Evolutionary conservation across 2,113 vertebrate genomes (phyloP), one percentile per base, ranked within the genome.

Genomic region (Antidorcas marsupialis): DNA sequence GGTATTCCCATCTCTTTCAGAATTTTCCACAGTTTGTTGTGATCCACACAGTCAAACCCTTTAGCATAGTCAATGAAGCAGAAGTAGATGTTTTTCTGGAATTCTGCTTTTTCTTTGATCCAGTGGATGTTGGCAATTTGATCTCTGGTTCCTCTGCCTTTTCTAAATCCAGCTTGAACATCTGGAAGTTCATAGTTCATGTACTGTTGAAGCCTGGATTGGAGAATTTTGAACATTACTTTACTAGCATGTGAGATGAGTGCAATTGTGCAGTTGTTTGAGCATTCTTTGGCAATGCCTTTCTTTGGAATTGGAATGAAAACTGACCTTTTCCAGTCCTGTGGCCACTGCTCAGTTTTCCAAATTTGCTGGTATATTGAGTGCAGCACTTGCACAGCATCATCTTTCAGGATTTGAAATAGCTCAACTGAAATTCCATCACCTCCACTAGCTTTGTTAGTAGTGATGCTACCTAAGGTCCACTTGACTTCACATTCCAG

Each of bases 241-340:
- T n/a, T 64, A 64, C 62, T 17, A n/a, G 62, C 0, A 0, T 64
- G 30, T 64, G 30, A 64, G 45, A 64, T 64, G 62, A 16, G 62
- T 17, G 7, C 62, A 64, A n/a, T 4, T 64, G 15, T 64, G 62
- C 0, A 0, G 7, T 64, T 2, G 62, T 9, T n/a, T 64, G 15
- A 17, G 7, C 33, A n/a, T 67, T 67, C 33, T 67, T n/a, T 67
- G 62, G 16, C 7, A 67, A 1, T 67, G 62, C 33, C 33, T 67
- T 67, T 67, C 62, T 67, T 67, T n/a, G 62, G 1, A 4, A n/a
- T 5, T 67, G 62, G 33, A 67, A 67, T 67, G 62, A 67, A 64
- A 67, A 19, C 62, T 19, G 7, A 67, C 33, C 7, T n/a, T 67
- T 67, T 19, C 62, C 33, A 67, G 2, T 67, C 33, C 7, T n/a